phyloP scores from a whole-genome alignment of 2,113 vertebrate genomes.

The Rattus rattus region DNA sequence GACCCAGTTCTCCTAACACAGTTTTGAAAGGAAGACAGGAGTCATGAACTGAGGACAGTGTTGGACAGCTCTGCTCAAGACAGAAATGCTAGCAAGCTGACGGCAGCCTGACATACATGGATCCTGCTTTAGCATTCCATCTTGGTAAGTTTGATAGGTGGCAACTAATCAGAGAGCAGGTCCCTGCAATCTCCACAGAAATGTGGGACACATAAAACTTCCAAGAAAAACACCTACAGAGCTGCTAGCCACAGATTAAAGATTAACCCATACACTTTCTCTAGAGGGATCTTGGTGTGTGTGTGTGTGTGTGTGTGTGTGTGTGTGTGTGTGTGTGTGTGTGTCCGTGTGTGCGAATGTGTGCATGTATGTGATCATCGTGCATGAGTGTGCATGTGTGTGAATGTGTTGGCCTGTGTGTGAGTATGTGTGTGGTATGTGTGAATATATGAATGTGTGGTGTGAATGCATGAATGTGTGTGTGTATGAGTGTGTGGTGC shows the following conservation, averaged over 20 bases:
- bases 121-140: not conserved
- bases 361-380: too few species aligned
- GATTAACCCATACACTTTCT: not conserved
- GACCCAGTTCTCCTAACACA: not conserved
- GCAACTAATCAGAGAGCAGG: not conserved
- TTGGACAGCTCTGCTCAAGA: not conserved
- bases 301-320: not conserved
- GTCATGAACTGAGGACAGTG: not conserved
- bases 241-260: not conserved
- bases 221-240: not conserved
- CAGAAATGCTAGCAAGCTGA: not conserved
- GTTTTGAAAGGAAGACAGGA: conserved; percentile 5
- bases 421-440: not conserved
- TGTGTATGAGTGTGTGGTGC: not conserved
- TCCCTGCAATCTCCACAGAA: not conserved
- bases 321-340: not conserved
- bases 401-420: not conserved
- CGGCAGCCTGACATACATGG: not conserved
- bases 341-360: not conserved
- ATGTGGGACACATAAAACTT: conserved; percentile 9
- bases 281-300: not conserved
- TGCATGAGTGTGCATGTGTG: not conserved
- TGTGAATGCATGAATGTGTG: not conserved
- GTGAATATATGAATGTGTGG: not conserved
- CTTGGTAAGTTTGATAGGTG: not conserved